These are phyloP conservation scores for Sminthurinus aureus DNA, from an alignment of 2,888 invertebrate genomes.

Conservation along the genomic window DNA sequence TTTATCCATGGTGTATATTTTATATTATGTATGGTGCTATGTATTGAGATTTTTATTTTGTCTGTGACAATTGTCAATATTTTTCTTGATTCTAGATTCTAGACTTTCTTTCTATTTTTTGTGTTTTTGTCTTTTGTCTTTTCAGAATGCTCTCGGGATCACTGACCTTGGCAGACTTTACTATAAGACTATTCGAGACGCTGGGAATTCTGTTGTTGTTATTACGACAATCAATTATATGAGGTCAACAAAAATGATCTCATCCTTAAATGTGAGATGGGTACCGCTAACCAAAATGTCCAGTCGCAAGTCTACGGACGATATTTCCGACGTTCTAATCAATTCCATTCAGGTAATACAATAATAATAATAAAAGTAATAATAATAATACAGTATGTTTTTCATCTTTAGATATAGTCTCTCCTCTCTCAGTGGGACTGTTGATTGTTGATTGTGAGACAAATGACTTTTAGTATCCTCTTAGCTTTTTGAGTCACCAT, in stretches of 20 bases:
- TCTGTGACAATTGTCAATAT: too few relatives aligned
- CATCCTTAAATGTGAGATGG: slow-evolving; percentile 93
- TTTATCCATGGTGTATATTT: too few relatives aligned
- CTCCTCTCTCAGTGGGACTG: too few relatives aligned
- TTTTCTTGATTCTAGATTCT: too few relatives aligned
- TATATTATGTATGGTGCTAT: too few relatives aligned
- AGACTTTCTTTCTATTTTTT: background rate
- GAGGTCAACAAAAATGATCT: slow-evolving; percentile 83
- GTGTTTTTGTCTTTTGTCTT: slow-evolving; percentile 28
- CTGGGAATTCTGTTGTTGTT: slow-evolving; percentile 83
- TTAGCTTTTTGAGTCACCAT: too few relatives aligned
- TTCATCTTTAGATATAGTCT: too few relatives aligned
- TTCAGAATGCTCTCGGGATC: slow-evolving; percentile 83
- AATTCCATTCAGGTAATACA: slow-evolving; percentile 77
- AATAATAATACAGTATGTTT: too few relatives aligned
- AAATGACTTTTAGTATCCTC: too few relatives aligned
- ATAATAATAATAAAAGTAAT: too few relatives aligned
- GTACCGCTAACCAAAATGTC: slow-evolving; percentile 77
- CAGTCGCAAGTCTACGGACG: slow-evolving; percentile 53
- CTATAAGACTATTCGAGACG: slow-evolving; percentile 87
- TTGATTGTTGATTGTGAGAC: too few relatives aligned
- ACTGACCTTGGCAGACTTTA: slow-evolving; percentile 95
- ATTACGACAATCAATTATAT: slow-evolving; percentile 84
- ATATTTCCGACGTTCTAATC: slow-evolving; percentile 70
- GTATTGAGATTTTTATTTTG: too few relatives aligned